phyloP scores from a whole-genome alignment of 2,113 vertebrate genomes.

The Leptocoma aspasia region DNA sequence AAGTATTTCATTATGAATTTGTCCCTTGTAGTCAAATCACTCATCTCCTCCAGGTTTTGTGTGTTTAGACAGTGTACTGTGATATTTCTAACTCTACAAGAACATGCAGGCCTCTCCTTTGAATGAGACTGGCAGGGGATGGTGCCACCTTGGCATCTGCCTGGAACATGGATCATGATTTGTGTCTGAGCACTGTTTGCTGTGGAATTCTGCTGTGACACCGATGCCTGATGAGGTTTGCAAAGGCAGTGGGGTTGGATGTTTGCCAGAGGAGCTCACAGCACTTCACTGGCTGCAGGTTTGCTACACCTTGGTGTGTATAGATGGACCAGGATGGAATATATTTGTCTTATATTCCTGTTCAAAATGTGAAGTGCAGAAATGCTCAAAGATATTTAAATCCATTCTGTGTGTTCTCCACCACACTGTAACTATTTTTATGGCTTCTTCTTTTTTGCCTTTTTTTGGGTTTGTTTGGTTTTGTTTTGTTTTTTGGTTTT shows the following conservation, averaged over 20 bases:
- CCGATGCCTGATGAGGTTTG: background rate
- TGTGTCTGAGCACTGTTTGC: background rate
- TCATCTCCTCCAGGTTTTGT: background rate
- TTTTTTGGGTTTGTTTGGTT: background rate
- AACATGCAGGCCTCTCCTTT: background rate
- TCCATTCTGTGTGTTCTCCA: background rate
- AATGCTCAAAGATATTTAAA: background rate
- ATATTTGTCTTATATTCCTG: background rate
- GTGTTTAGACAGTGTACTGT: background rate
- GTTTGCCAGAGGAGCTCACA: background rate
- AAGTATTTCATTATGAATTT: background rate
- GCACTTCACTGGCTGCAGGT: background rate
- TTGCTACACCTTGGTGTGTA: rapidly evolving
- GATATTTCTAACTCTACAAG: background rate
- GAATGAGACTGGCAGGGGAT: background rate
- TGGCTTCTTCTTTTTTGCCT: background rate
- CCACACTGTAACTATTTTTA: background rate
- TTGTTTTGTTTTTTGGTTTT: background rate
- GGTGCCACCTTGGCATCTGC: background rate
- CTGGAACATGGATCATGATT: background rate
- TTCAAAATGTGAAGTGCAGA: background rate
- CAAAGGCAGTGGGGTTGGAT: background rate
- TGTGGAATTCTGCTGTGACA: background rate
- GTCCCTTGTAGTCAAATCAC: background rate
- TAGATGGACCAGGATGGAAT: background rate